Percentiles rank a stretch among this genome's conserved stretches.
phyloP scores from a whole-genome alignment of 2,888 invertebrate genomes.

The Caenorhabditis sinica region DNA sequence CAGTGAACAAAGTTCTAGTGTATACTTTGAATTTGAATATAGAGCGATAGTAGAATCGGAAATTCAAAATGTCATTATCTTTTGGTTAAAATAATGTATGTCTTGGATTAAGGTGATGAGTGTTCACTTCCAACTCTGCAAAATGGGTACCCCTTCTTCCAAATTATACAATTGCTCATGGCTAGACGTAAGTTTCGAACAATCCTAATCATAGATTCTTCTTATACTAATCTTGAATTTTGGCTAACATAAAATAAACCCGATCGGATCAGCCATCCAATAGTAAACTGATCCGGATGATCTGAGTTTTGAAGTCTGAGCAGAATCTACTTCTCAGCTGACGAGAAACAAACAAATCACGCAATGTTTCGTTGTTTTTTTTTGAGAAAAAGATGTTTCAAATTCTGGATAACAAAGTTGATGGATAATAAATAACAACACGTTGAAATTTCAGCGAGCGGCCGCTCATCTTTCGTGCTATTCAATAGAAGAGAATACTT shows the following conservation, averaged over 20 bases:
- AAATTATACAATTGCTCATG: too few species aligned
- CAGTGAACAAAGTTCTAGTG: slow-evolving; percentile 12
- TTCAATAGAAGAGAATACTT: slow-evolving; percentile 4
- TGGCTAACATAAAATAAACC: too few species aligned
- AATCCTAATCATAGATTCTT: too few species aligned
- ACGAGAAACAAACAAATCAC: slow-evolving; percentile 5
- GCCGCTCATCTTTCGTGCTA: slow-evolving; percentile 9
- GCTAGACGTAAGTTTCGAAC: too few species aligned
- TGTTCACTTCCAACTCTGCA: too few species aligned
- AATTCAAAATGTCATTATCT: too few species aligned
- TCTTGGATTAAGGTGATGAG: too few species aligned
- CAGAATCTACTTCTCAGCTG: neutral
- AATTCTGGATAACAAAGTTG: neutral
- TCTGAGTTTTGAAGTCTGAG: neutral
- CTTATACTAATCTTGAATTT: too few species aligned
- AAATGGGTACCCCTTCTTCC: too few species aligned
- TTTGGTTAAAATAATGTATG: too few species aligned
- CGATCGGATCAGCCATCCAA: neutral
- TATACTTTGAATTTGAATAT: neutral
- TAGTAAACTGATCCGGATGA: slow-evolving; percentile 23
- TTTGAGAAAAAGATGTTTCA: neutral
- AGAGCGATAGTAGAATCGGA: too few species aligned
- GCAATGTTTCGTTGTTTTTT: too few species aligned
- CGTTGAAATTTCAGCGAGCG: neutral
- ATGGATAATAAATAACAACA: neutral